Conservation (phyloP, 2,113 vertebrate species). For the Rhabdornis inornatus region DNA sequence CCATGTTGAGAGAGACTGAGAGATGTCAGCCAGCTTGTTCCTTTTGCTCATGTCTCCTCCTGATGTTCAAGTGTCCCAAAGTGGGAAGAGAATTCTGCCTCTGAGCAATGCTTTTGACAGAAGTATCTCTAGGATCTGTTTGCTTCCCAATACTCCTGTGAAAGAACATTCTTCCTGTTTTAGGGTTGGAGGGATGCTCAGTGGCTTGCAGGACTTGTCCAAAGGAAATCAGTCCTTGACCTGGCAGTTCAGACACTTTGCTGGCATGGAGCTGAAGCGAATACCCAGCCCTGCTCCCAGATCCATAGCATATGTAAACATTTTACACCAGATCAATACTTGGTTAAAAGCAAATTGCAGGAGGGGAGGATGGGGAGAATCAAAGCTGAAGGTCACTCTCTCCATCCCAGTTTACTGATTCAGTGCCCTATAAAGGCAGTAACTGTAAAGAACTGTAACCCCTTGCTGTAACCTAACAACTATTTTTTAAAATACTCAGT, state of each 20-base stretch:
- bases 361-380: not conserved
- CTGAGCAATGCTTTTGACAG: not conserved
- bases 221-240: not conserved
- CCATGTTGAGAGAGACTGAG: fast-evolving
- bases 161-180: not conserved
- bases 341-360: not conserved
- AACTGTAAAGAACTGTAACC: not conserved
- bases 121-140: not conserved
- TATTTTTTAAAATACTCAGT: not conserved
- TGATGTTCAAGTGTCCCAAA: not conserved
- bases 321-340: not conserved
- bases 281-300: not conserved
- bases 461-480: not conserved
- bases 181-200: not conserved
- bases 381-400: not conserved
- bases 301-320: not conserved
- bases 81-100: not conserved
- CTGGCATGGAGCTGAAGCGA: not conserved
- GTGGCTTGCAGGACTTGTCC: not conserved
- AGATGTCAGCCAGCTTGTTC: not conserved
- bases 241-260: not conserved
- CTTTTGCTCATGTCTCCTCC: not conserved
- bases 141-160: not conserved
- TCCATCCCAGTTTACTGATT: not conserved
- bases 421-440: not conserved